Conservation (phyloP, 2,113 vertebrate species). For the Canis aureus region DNA sequence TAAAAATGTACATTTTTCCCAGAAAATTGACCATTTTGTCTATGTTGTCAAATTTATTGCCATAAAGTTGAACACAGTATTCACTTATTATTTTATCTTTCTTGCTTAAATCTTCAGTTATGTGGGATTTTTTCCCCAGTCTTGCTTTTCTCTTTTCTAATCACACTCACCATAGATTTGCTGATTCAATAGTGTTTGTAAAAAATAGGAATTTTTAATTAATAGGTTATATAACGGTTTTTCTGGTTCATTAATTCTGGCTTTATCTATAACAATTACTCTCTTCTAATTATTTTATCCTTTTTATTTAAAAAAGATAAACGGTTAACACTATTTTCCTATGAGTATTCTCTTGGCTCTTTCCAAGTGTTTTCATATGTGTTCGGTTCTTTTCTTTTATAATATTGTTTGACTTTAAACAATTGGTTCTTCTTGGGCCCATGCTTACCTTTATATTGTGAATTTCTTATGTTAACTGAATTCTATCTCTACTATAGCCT, state of each 20-base stretch:
- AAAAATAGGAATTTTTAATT: slow-evolving; percentile 1
- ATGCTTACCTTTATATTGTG: neutral
- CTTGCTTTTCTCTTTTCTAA: neutral
- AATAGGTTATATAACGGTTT: neutral
- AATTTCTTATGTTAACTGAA: neutral
- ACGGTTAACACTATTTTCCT: neutral
- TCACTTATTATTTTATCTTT: neutral
- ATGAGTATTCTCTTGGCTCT: neutral
- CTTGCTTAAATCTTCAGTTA: neutral
- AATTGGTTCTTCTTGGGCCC: neutral
- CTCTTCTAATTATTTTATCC: neutral
- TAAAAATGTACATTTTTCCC: neutral
- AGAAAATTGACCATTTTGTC: slow-evolving; percentile 12
- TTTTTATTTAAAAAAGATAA: slow-evolving; percentile 18
- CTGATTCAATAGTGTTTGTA: neutral
- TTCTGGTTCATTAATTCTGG: neutral
- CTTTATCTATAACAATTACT: neutral
- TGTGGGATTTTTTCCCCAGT: neutral
- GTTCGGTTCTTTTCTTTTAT: neutral
- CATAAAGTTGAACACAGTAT: neutral
- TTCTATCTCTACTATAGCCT: neutral
- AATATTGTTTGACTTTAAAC: neutral
- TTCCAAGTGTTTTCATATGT: neutral
- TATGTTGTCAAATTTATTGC: slow-evolving; percentile 27
- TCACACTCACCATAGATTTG: neutral